Evolutionary conservation across 2,113 vertebrate species (phyloP).

Genomic region (Micronycteris hirsuta): DNA sequence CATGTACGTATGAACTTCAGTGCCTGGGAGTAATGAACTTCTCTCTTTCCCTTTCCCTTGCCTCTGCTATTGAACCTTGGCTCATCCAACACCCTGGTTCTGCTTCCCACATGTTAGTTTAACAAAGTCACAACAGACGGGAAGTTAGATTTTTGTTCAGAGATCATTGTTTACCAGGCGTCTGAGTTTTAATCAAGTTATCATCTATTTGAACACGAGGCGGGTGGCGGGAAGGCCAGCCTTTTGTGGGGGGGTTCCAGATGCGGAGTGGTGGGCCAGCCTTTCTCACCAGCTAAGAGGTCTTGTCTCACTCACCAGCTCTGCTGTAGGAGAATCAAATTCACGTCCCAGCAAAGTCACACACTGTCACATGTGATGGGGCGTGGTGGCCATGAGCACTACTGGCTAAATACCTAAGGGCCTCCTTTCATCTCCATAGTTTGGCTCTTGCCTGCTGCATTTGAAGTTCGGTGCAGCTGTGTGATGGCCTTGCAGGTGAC

Average conservation of each 20-base stretch:
- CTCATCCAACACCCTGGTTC: not conserved
- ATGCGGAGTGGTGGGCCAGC: not conserved
- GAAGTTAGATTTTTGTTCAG: not conserved
- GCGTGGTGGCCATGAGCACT: not conserved
- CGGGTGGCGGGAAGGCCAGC: not conserved
- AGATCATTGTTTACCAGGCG: not conserved
- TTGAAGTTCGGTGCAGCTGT: not conserved
- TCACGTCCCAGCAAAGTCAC: not conserved
- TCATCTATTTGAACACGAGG: not conserved
- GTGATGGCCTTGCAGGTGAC: not conserved
- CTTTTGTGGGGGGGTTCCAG: not conserved
- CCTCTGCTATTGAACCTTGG: not conserved
- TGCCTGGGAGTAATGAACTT: not conserved
- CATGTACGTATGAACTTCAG: not conserved
- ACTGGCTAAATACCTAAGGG: not conserved
- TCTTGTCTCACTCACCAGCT: not conserved
- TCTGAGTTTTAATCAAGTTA: not conserved
- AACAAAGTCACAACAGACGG: not conserved
- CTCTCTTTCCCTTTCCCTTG: not conserved
- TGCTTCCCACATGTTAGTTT: not conserved
- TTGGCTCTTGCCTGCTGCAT: not conserved
- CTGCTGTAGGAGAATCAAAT: not conserved
- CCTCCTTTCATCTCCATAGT: not conserved
- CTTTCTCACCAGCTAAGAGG: not conserved
- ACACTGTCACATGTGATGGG: accelerated